These are phyloP conservation scores for Cephalopterus ornatus DNA, from an alignment of 2,113 vertebrate genomes.

Conservation along the genomic window DNA sequence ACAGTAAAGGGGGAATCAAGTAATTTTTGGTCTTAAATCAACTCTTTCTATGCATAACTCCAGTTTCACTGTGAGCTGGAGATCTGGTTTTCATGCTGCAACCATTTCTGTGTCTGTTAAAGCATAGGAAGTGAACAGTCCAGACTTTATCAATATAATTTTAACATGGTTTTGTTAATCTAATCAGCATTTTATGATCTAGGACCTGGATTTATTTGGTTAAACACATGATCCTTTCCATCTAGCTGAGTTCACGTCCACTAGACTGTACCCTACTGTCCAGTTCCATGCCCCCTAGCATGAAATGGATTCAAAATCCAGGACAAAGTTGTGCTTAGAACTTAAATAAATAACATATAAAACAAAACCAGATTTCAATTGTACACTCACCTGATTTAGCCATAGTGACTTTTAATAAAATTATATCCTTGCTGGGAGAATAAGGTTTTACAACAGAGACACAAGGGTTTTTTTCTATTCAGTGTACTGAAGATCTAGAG, in stretches of 20 bases:
- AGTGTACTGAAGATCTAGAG: neutral
- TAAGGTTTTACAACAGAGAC: neutral
- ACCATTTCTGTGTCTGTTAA: neutral
- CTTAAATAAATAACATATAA: neutral
- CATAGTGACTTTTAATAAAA: neutral
- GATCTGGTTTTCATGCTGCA: neutral
- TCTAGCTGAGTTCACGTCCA: accelerated
- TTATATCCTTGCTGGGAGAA: neutral
- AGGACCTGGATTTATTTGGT: neutral
- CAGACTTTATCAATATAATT: neutral
- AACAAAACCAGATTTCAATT: neutral
- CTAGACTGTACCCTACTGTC: neutral
- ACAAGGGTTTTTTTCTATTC: neutral
- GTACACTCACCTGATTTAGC: neutral
- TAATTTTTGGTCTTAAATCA: neutral
- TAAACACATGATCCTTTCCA: neutral
- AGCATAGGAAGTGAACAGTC: neutral
- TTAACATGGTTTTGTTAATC: neutral
- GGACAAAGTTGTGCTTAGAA: neutral
- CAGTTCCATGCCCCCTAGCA: neutral
- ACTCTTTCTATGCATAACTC: neutral
- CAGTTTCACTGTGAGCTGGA: neutral
- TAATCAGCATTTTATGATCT: neutral
- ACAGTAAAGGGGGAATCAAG: neutral
- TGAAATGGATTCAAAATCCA: neutral